Percentiles rank a stretch among this genome's conserved stretches.
Evolutionary conservation across 2,888 invertebrate genomes (phyloP).

Genomic region (Morpho deidamia): DNA sequence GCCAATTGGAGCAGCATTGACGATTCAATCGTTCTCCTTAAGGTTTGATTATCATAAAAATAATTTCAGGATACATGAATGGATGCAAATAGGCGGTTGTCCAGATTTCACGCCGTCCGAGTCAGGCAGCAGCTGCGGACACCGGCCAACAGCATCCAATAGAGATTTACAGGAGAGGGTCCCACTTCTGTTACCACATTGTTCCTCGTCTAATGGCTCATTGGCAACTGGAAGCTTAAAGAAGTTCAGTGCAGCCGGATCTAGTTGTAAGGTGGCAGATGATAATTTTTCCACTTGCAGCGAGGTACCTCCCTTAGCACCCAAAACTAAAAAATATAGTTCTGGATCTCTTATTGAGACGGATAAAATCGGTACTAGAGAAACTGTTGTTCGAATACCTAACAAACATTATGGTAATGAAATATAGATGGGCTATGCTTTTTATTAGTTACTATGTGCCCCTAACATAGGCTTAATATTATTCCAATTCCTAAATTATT

Average conservation of each 20-base stretch:
- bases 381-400: constrained; percentile 67
- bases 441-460: constrained; percentile 5
- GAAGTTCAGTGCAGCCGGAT: constrained; percentile 56
- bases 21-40: too few species aligned
- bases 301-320: constrained; percentile 62
- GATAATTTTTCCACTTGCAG: constrained; percentile 65
- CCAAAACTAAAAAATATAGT: constrained; percentile 65
- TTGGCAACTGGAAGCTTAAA: constrained; percentile 62
- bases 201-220: constrained; percentile 68
- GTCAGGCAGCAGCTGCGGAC: constrained; percentile 49
- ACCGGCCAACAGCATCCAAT: constrained; percentile 46
- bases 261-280: constrained; percentile 51
- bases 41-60: too few species aligned
- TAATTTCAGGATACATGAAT: constrained; percentile 45
- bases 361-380: constrained; percentile 58
- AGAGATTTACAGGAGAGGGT: constrained; percentile 61
- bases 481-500: constrained; percentile 21
- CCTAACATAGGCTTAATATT: constrained; percentile 4
- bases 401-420: constrained; percentile 63
- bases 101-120: constrained; percentile 53
- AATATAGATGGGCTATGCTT: constrained; percentile 22
- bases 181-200: constrained; percentile 63
- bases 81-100: constrained; percentile 66
- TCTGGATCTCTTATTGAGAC: constrained; percentile 66
- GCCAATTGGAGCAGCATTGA: too few species aligned